Percentiles rank a stretch among this genome's conserved stretches.
These are phyloP conservation scores for Erpobdella octoculata DNA, from an alignment of 2,888 invertebrate genomes.

Conservation along the genomic window DNA sequence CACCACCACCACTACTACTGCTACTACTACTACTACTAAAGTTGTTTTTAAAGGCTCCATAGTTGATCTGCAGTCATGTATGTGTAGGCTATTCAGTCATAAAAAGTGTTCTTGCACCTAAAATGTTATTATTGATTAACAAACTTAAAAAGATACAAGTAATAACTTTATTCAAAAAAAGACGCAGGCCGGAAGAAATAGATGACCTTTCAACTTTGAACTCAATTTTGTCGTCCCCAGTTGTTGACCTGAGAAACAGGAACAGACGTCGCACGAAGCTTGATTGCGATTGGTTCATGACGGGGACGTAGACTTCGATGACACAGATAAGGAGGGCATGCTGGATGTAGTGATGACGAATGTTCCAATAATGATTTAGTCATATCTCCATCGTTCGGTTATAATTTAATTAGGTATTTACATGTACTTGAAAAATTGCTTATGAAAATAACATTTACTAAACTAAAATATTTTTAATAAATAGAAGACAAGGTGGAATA, in stretches of 20 bases:
- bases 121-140: background rate
- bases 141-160: background rate
- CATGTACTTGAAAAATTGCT: no score
- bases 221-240: background rate
- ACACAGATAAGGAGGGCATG: conserved; percentile 13
- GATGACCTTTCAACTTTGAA: conserved; percentile 6
- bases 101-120: background rate
- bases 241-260: background rate
- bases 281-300: conserved; percentile 19
- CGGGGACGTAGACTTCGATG: background rate
- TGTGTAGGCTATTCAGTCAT: background rate
- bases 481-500: no score
- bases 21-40: no score
- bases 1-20: no score
- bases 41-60: no score
- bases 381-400: no score
- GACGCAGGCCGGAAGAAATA: background rate
- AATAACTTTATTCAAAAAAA: background rate
- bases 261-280: background rate
- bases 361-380: no score
- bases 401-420: no score
- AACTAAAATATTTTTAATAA: no score
- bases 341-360: no score
- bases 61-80: no score
- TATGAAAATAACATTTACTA: no score